These are phyloP conservation scores for Erpobdella octoculata DNA, from an alignment of 2,888 invertebrate species.

Conservation along the genomic window DNA sequence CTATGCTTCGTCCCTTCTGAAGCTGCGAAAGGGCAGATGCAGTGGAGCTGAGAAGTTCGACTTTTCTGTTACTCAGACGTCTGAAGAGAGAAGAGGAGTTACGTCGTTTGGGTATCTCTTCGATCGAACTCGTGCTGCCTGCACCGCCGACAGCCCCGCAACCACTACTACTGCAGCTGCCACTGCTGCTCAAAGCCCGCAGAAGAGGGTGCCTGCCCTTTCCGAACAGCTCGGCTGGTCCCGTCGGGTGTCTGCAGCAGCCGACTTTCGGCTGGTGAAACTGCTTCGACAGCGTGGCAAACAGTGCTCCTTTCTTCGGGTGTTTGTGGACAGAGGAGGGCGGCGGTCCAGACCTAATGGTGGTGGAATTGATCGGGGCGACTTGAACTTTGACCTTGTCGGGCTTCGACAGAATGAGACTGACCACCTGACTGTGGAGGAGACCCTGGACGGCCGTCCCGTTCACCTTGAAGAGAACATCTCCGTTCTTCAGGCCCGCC, in stretches of 20 bases:
- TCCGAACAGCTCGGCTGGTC: constrained; percentile 57
- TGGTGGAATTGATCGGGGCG: constrained; percentile 83
- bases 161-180: too few species aligned
- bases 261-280: constrained; percentile 57
- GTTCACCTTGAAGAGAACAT: constrained; percentile 78
- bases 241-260: constrained; percentile 86
- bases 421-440: constrained; percentile 57
- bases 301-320: background rate
- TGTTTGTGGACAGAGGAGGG: background rate
- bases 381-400: constrained; percentile 37
- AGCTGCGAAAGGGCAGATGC: constrained; percentile 67
- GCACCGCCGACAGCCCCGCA: constrained; percentile 39
- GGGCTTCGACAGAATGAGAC: background rate
- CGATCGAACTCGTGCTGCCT: constrained; percentile 56
- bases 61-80: constrained; percentile 43
- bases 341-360: constrained; percentile 59
- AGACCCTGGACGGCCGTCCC: constrained; percentile 75
- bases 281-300: constrained; percentile 61
- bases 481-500: constrained; percentile 62
- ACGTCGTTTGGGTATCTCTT: constrained; percentile 52
- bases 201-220: constrained; percentile 57
- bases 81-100: constrained; percentile 73
- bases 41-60: constrained; percentile 54
- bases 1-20: constrained; percentile 55
- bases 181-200: constrained; percentile 53